Evolutionary conservation across 2,113 vertebrate genomes (phyloP).

Genomic region (Psephotus haematonotus): DNA sequence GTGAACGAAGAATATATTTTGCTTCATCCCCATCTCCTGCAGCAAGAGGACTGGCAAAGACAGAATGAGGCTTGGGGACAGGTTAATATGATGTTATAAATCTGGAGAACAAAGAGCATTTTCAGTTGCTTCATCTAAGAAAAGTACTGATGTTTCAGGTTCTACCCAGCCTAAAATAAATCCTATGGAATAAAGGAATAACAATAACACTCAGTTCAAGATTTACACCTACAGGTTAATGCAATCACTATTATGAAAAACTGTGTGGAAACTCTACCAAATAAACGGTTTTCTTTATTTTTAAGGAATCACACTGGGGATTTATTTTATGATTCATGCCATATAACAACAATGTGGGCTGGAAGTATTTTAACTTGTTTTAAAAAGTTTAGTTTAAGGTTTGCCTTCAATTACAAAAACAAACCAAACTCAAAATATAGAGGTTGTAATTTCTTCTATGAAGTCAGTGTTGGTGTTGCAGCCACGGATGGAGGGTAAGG

Average conservation of each 20-base stretch:
- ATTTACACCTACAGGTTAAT: slow-evolving; percentile 26
- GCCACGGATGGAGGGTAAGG: neutral
- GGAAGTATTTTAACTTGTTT: neutral
- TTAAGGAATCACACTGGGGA: neutral
- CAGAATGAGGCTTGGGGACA: neutral
- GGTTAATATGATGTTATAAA: neutral
- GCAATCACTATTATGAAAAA: slow-evolving; percentile 8
- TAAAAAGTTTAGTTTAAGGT: neutral
- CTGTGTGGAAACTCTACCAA: neutral
- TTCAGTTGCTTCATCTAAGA: neutral
- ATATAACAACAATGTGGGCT: neutral
- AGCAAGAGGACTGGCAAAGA: neutral
- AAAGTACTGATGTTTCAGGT: neutral
- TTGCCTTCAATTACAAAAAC: neutral
- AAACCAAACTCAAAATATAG: neutral
- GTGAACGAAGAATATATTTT: neutral
- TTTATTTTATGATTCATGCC: slow-evolving; percentile 17
- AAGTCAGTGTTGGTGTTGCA: neutral
- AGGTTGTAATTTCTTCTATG: neutral
- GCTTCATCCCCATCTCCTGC: neutral
- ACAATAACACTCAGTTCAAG: neutral
- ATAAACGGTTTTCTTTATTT: neutral
- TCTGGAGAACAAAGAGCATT: neutral
- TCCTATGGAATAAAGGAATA: slow-evolving; percentile 30
- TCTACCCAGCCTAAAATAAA: neutral